phyloP scores from a whole-genome alignment of 1,140 invertebrate species.

The Uloborus diversus region DNA sequence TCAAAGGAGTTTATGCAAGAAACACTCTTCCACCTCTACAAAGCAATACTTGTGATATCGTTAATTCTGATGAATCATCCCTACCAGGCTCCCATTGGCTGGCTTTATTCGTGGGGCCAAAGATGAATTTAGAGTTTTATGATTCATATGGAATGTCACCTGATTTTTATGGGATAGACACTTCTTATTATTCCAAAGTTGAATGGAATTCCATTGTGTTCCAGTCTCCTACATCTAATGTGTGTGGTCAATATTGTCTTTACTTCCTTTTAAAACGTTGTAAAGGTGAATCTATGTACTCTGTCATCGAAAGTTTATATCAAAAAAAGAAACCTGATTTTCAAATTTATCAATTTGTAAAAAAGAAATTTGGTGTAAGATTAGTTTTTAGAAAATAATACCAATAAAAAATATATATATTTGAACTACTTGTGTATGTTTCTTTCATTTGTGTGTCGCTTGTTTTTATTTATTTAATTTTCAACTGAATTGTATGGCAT shows the following conservation, averaged over 20 bases:
- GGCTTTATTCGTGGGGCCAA: neutral
- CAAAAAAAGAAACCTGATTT: neutral
- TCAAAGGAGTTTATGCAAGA: neutral
- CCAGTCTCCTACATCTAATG: neutral
- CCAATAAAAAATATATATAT: neutral
- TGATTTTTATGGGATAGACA: neutral
- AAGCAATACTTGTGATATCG: neutral
- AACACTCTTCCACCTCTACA: neutral
- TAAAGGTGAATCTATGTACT: neutral
- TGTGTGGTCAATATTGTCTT: neutral
- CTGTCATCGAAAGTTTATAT: neutral
- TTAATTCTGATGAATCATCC: neutral
- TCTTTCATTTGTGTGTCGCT: neutral
- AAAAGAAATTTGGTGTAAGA: conserved; percentile 6
- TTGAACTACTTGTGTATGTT: neutral
- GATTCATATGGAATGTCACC: neutral
- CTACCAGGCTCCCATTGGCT: neutral
- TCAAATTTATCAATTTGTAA: too few species aligned
- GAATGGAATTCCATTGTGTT: neutral
- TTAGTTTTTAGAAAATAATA: conserved; percentile 10
- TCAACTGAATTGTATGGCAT: too few species aligned
- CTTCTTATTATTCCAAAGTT: neutral
- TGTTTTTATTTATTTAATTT: neutral
- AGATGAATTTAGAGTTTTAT: neutral
- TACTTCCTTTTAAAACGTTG: neutral